Percentiles rank a stretch among this genome's conserved stretches.
phyloP scores from a whole-genome alignment of 2,113 vertebrate species.

The Carollia perspicillata region DNA sequence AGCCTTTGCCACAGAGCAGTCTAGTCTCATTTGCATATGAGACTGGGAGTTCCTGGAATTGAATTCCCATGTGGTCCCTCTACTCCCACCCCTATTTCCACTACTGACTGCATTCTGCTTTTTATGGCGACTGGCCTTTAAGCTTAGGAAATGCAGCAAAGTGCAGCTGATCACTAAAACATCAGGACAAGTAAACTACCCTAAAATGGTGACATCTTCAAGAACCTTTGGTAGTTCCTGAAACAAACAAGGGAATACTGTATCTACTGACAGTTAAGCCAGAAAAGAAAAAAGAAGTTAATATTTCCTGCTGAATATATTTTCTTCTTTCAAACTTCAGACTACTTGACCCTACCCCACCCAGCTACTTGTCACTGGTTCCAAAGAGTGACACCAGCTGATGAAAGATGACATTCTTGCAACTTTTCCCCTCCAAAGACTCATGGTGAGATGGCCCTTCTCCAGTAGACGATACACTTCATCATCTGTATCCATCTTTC shows the following conservation, averaged over 20 bases:
- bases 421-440: conserved; percentile 72
- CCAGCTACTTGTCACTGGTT: conserved; percentile 79
- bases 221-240: conserved; percentile 75
- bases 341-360: conserved; percentile 81
- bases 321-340: conserved; percentile 79
- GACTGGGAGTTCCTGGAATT: conserved; percentile 64
- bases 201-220: conserved; percentile 77
- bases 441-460: conserved; percentile 75
- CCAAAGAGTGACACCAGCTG: conserved; percentile 81
- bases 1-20: conserved; percentile 36
- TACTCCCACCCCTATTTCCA: conserved; percentile 57
- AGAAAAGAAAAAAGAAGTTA: conserved; percentile 58
- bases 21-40: conserved; percentile 73
- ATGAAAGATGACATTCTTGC: conserved; percentile 80
- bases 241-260: conserved; percentile 77
- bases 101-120: conserved; percentile 22
- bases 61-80: conserved; percentile 37
- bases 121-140: conserved; percentile 30
- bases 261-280: conserved; percentile 70
- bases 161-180: conserved; percentile 62
- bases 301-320: conserved; percentile 79
- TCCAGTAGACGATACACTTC: conserved; percentile 71
- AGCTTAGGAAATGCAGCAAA: conserved; percentile 38
- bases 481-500: conserved; percentile 57
- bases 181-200: conserved; percentile 58